Percentiles rank a stretch among this genome's conserved stretches.
Evolutionary conservation across 35 echinoderm and acorn worm genomes (phyloP).

Genomic region (Eucidaris tribuloides): DNA sequence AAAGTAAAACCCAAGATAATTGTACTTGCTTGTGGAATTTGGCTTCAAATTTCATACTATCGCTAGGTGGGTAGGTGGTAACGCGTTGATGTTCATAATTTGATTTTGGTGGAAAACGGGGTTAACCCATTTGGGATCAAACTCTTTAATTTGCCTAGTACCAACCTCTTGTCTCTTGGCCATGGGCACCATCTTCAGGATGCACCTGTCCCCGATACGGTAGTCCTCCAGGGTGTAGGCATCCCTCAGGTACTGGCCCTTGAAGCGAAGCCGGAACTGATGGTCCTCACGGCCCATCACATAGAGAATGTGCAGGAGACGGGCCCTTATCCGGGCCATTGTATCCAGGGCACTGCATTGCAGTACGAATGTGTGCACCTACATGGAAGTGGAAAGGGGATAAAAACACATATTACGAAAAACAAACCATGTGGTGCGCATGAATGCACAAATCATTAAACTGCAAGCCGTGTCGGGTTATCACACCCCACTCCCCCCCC

Average conservation of each 20-base stretch:
- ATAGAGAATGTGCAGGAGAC: constrained; percentile 84
- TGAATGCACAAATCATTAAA: too few species aligned
- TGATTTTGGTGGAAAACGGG: too few species aligned
- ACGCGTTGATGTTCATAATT: too few species aligned
- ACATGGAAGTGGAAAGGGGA: not conserved
- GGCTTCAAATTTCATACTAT: too few species aligned
- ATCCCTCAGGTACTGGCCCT: constrained; percentile 90
- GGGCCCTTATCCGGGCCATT: constrained; percentile 74
- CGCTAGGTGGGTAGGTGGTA: too few species aligned
- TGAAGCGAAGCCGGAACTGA: constrained; percentile 88
- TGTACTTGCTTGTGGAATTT: too few species aligned
- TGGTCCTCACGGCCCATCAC: constrained; percentile 87
- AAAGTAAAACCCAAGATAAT: too few species aligned
- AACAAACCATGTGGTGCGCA: too few species aligned
- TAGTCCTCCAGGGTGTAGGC: constrained; percentile 95
- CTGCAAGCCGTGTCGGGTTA: not conserved
- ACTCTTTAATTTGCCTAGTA: too few species aligned
- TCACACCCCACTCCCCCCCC: too few species aligned
- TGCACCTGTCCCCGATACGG: constrained; percentile 77
- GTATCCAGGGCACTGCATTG: constrained; percentile 78
- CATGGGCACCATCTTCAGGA: constrained; percentile 95
- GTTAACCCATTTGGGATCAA: too few species aligned
- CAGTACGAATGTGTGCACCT: constrained; percentile 90
- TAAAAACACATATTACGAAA: not conserved
- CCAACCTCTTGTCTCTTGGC: constrained; percentile 80